These are phyloP conservation scores for Platyscapa corneri DNA, from an alignment of 1,140 invertebrate genomes.

Conservation along the genomic window DNA sequence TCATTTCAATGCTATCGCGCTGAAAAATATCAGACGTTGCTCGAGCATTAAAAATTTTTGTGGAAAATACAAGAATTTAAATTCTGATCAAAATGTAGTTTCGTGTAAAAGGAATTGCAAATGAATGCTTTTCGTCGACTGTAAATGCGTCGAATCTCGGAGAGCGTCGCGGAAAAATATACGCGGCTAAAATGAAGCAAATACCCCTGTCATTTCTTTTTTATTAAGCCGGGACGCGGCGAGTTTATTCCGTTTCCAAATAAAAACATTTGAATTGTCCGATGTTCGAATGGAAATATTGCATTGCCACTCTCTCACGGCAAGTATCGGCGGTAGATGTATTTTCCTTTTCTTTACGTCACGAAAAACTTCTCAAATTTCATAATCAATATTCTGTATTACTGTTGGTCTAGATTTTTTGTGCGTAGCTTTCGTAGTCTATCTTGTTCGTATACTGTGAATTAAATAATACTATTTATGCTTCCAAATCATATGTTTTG, in stretches of 20 bases:
- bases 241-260: conserved; percentile 51
- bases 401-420: neutral
- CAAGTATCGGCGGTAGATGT: neutral
- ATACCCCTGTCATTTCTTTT: neutral
- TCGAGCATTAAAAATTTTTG: neutral
- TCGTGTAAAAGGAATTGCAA: neutral
- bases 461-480: too few relatives aligned
- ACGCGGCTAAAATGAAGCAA: neutral
- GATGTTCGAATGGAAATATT: conserved; percentile 18
- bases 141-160: neutral
- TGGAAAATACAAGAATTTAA: neutral
- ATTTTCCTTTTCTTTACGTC: neutral
- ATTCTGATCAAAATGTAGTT: neutral
- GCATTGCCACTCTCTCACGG: conserved; percentile 3
- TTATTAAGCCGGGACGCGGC: neutral
- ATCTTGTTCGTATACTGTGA: too few relatives aligned
- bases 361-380: neutral
- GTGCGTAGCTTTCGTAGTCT: neutral
- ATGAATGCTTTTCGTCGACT: neutral
- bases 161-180: neutral
- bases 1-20: too few relatives aligned
- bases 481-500: too few relatives aligned
- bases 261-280: conserved; percentile 61
- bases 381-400: neutral
- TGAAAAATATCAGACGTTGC: too few relatives aligned